Evolutionary conservation across 2,113 vertebrate genomes (phyloP).

Genomic region (Thryonomys swinderianus): DNA sequence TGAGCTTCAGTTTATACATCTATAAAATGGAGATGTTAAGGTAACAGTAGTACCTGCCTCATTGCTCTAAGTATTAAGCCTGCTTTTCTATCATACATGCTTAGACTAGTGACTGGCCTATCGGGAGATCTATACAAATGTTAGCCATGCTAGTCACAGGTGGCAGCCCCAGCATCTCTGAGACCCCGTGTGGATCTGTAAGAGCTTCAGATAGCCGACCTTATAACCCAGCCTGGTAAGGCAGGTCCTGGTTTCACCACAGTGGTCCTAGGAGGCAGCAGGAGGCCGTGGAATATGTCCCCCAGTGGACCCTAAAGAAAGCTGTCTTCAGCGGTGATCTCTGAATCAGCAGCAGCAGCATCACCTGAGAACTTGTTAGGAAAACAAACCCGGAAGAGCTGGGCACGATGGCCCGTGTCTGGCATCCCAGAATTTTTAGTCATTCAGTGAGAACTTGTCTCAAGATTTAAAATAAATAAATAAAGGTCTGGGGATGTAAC

Average conservation of each 20-base stretch:
- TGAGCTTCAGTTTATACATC: background rate
- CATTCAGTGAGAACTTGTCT: background rate
- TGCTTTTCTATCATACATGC: background rate
- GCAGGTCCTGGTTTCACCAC: background rate
- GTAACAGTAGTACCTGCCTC: background rate
- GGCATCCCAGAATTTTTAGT: background rate
- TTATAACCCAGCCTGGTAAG: background rate
- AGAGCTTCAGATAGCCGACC: background rate
- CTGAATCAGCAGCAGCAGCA: background rate
- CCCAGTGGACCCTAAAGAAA: background rate
- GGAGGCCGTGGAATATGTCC: background rate
- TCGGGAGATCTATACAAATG: background rate
- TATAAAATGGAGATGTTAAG: background rate
- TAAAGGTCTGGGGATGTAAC: background rate
- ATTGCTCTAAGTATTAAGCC: background rate
- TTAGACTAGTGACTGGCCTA: background rate
- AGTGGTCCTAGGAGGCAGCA: background rate
- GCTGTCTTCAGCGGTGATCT: background rate
- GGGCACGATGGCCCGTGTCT: background rate
- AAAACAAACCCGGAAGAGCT: background rate
- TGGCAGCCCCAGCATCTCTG: background rate
- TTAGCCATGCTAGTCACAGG: rapidly evolving
- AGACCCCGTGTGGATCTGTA: background rate
- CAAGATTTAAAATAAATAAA: background rate
- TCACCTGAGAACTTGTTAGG: background rate